Conservation (phyloP, 2,888 invertebrate species). For the Nymphalis c-album region DNA sequence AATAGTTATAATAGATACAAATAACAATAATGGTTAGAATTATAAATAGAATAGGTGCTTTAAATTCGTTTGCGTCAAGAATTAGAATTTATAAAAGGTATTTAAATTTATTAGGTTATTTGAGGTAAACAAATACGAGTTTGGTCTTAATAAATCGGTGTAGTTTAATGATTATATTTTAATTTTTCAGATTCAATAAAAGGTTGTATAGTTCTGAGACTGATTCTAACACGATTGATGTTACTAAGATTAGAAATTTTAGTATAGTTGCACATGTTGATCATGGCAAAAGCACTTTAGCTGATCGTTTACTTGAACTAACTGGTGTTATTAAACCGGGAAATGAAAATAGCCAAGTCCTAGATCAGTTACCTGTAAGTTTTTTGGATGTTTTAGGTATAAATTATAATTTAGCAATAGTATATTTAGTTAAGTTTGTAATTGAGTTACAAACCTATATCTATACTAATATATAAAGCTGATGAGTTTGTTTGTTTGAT, state of each 20-base stretch:
- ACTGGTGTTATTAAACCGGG: slow-evolving; percentile 90
- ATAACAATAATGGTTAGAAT: slow-evolving; percentile 28
- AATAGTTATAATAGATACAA: slow-evolving; percentile 6
- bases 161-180: background rate
- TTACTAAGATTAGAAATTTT: slow-evolving; percentile 90
- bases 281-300: slow-evolving; percentile 98
- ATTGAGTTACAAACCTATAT: no score
- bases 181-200: slow-evolving; percentile 32
- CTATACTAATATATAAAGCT: no score
- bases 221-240: slow-evolving; percentile 47
- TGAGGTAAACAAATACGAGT: background rate
- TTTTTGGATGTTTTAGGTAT: background rate
- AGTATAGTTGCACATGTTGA: slow-evolving; percentile 99
- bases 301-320: slow-evolving; percentile 95
- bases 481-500: no score
- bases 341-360: slow-evolving; percentile 85
- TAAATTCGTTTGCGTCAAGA: slow-evolving; percentile 20
- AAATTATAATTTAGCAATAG: no score
- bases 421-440: slow-evolving; percentile 40
- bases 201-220: slow-evolving; percentile 53
- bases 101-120: background rate
- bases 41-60: slow-evolving; percentile 26
- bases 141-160: background rate
- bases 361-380: slow-evolving; percentile 87
- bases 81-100: slow-evolving; percentile 31